Base-by-base conservation (phyloP, 2,113 vertebrate genomes). In the Uropsilus gracilis region DNA sequence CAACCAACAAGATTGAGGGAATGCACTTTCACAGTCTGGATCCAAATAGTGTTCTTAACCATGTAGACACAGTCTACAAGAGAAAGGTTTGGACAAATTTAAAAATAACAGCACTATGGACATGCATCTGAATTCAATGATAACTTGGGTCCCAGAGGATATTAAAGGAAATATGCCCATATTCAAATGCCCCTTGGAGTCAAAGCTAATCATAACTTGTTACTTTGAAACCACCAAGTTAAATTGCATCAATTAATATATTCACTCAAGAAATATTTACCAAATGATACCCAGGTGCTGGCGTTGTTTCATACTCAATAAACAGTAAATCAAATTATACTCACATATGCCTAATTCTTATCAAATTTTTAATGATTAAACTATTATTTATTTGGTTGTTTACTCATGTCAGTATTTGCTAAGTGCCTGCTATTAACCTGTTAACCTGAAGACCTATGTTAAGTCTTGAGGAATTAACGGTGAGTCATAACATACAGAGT, bases 221-320 rank as follows among this genome's bases (percentile, higher is more conserved):
- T 73, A 78, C 39, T 86, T 89, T 69, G 26, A 96, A 89, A 82
- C 61, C 48, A 91, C 64, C 73, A 92, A 95, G 57, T 94, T 77
- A 90, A 83, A 83, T 90, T 78, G 91, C 37, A 93, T 78, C 69
- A 94, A 86, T 96, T 80, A 94, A 91, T 84, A 20, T 24, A 95
- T 93, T 91, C 69, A 83, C 42, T 92, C 39, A 89, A 95, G 44
- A 89, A 88, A 86, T 83, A 91, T 68, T 59, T 81, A 68, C 78
- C 46, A 93, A 94, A 93, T 44, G 8, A 13, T 89, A 93, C 75
- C 69, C 80, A 93, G 7, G 61, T 76, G n/a, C 48, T 71, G 42
- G 10, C 12, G 59, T 4, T 55, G 10, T 44, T 82, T 97, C 13
- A 0, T 77, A n/a, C 32, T 80, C 61, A 91, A 42, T 55, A 18